phyloP scores from a whole-genome alignment of 1,140 invertebrate species.

The Scaptodrosophila lebanonensis region DNA sequence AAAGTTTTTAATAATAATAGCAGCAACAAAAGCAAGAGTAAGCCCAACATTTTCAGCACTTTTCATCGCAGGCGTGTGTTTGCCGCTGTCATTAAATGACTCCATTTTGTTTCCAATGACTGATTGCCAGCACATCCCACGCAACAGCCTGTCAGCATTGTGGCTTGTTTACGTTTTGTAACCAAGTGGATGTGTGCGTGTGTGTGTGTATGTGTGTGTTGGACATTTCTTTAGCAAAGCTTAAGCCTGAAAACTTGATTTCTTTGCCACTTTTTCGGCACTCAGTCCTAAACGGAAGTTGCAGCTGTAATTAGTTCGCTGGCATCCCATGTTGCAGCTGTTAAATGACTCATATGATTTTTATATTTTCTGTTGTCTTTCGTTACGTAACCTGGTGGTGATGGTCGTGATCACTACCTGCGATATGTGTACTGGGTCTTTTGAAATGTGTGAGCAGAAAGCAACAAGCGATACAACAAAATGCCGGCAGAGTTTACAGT shows the following conservation, averaged over 20 bases:
- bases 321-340: slow-evolving; percentile 2
- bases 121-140: slow-evolving; percentile 19
- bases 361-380: slow-evolving; percentile 14
- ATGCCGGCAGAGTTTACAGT: no score
- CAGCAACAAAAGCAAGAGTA: slow-evolving; percentile 9
- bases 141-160: no score
- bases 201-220: no score
- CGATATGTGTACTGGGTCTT: no score
- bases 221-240: slow-evolving; percentile 5
- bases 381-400: slow-evolving; percentile 52
- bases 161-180: no score
- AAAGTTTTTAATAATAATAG: slow-evolving; percentile 44
- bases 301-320: slow-evolving; percentile 58
- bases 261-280: slow-evolving; percentile 24
- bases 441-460: no score
- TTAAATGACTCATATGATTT: slow-evolving; percentile 64
- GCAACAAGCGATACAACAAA: no score
- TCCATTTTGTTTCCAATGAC: slow-evolving; percentile 65
- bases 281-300: slow-evolving; percentile 46
- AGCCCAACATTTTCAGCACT: slow-evolving; percentile 4
- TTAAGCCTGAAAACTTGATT: slow-evolving; percentile 20
- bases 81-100: slow-evolving; percentile 58
- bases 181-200: no score
- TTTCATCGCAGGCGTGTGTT: slow-evolving; percentile 18
- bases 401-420: no score